These are phyloP conservation scores for Lepidurus couesii DNA, from an alignment of 1,140 invertebrate species.

Conservation along the genomic window DNA sequence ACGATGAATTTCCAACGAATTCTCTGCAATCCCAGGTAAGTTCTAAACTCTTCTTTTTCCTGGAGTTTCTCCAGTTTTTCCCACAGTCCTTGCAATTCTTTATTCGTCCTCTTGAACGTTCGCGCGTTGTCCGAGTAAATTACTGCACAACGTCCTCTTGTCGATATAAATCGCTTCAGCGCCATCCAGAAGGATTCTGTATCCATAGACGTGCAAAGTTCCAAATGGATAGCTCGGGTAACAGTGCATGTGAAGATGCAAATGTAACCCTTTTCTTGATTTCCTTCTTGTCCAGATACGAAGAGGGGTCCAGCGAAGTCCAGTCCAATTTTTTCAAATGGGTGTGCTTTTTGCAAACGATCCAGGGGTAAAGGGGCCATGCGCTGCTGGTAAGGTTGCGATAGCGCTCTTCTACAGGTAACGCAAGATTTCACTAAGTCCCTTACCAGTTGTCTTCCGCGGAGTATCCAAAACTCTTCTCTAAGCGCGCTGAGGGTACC, in stretches of 20 bases:
- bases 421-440: background rate
- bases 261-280: constrained; percentile 24
- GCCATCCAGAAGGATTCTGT: constrained; percentile 8
- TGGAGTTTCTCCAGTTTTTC: background rate
- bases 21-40: background rate
- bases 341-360: constrained; percentile 22
- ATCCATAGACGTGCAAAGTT: background rate
- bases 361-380: constrained; percentile 26
- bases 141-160: constrained; percentile 21
- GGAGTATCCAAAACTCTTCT: constrained; percentile 25
- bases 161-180: constrained; percentile 18
- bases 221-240: constrained; percentile 23
- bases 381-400: background rate
- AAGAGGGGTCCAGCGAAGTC: constrained; percentile 43
- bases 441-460: constrained; percentile 19
- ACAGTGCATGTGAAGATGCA: constrained; percentile 27
- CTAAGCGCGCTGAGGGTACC: constrained; percentile 8
- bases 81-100: background rate
- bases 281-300: constrained; percentile 29
- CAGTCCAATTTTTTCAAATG: constrained; percentile 38
- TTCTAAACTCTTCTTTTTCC: background rate
- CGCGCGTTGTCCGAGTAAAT: constrained; percentile 27
- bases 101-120: background rate
- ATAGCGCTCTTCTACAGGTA: background rate
- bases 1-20: constrained; percentile 1